phyloP scores from a whole-genome alignment of 2,113 vertebrate species.

The Sinosuthora webbiana region DNA sequence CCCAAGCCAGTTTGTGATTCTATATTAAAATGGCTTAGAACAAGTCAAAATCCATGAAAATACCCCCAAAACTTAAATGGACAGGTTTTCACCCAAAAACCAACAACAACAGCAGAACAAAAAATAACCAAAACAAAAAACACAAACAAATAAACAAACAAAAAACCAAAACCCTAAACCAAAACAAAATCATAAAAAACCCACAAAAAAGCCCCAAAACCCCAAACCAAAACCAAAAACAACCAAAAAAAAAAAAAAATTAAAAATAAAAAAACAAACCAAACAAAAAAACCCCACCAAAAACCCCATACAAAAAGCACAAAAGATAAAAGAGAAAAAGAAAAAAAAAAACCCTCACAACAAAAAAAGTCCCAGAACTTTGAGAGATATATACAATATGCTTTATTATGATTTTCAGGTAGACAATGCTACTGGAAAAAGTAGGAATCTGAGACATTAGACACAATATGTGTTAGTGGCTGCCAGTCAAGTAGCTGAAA shows the following conservation, averaged over 20 bases:
- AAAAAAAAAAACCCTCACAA: accelerated
- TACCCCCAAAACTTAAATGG: not conserved
- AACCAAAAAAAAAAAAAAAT: not conserved
- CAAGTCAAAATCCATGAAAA: not conserved
- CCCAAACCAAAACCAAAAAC: not conserved
- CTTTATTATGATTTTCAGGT: not conserved
- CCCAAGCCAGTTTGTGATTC: not conserved
- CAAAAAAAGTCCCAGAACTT: too few species aligned
- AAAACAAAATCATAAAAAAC: not conserved
- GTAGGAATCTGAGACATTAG: not conserved
- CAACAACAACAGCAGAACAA: too few species aligned
- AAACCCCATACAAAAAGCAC: not conserved
- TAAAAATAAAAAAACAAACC: not conserved
- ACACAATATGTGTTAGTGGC: not conserved
- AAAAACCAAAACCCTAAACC: not conserved
- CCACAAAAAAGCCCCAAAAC: not conserved
- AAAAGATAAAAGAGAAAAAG: accelerated
- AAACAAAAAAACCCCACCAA: too few species aligned
- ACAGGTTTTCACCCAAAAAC: not conserved
- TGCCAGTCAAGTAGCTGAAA: not conserved
- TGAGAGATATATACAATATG: not conserved
- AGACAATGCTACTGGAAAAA: not conserved
- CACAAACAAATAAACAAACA: not conserved
- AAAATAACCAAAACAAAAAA: not conserved
- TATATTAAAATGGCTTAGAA: not conserved